These are phyloP conservation scores for Cloeon dipterum DNA, from an alignment of 2,888 invertebrate species.

Conservation along the genomic window DNA sequence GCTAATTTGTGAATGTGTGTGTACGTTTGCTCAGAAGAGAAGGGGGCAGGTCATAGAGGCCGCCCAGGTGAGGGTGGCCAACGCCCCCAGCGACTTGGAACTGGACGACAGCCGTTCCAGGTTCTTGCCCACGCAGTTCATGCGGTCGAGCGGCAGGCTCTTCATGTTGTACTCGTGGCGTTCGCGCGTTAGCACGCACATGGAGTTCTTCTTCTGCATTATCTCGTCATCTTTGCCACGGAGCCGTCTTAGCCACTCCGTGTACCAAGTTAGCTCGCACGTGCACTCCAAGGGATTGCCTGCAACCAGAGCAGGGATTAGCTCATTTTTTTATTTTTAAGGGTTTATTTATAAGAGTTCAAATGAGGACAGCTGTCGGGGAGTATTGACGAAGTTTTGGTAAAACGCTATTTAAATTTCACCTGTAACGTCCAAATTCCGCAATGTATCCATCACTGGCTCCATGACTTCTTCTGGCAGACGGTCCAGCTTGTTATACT, in stretches of 20 bases:
- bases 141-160: conserved; percentile 56
- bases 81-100: conserved; percentile 1
- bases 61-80: conserved; percentile 1
- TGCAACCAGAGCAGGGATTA: no score
- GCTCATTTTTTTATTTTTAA: no score
- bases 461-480: conserved; percentile 77
- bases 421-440: conserved; percentile 79
- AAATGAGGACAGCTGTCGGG: no score
- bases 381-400: no score
- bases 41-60: not conserved
- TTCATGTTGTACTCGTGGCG: conserved; percentile 65
- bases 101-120: conserved; percentile 8
- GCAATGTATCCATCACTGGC: conserved; percentile 63
- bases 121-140: conserved; percentile 47
- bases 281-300: conserved; percentile 76
- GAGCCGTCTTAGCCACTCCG: conserved; percentile 51
- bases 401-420: no score
- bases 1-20: no score
- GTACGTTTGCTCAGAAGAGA: not conserved
- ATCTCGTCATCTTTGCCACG: conserved; percentile 66
- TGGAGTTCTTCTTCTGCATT: conserved; percentile 67
- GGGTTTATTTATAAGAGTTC: no score
- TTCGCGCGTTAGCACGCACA: conserved; percentile 58
- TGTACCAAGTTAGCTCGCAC: conserved; percentile 75
- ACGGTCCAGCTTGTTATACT: conserved; percentile 66